phyloP scores from a whole-genome alignment of 2,888 invertebrate species.

The Frankliniella fusca region DNA sequence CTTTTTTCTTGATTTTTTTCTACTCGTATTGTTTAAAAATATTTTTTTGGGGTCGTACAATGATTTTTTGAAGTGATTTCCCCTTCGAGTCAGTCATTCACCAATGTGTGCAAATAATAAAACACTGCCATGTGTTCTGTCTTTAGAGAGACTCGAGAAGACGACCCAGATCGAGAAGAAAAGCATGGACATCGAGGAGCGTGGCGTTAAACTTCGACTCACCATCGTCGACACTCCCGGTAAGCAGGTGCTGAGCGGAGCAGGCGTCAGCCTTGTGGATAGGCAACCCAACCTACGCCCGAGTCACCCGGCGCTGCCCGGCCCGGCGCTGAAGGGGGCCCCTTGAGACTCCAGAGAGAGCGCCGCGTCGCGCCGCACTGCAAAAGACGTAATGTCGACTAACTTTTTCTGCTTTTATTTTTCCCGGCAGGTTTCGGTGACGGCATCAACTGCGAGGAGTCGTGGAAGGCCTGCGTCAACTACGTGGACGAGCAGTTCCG shows the following conservation, averaged over 20 bases:
- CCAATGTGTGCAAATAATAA: too few species aligned
- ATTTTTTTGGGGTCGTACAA: too few species aligned
- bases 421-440: slow-evolving; percentile 74
- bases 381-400: background rate
- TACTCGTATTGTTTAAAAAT: too few species aligned
- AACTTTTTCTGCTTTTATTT: background rate
- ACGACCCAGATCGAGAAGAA: slow-evolving; percentile 61
- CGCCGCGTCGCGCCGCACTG: background rate
- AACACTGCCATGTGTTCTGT: too few species aligned
- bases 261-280: background rate
- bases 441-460: slow-evolving; percentile 88
- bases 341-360: too few species aligned
- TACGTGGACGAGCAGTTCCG: slow-evolving; percentile 87
- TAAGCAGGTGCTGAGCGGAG: slow-evolving; percentile 38
- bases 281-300: background rate
- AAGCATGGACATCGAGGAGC: slow-evolving; percentile 92
- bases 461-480: slow-evolving; percentile 85
- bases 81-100: too few species aligned
- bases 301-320: background rate
- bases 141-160: slow-evolving; percentile 54
- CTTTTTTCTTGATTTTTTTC: too few species aligned
- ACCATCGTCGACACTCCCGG: slow-evolving; percentile 94
- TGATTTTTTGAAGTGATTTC: too few species aligned
- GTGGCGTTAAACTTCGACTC: slow-evolving; percentile 81
- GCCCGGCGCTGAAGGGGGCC: too few species aligned